Conservation (phyloP, 2,888 invertebrate genomes). For the Aproaerema taeniolella region DNA sequence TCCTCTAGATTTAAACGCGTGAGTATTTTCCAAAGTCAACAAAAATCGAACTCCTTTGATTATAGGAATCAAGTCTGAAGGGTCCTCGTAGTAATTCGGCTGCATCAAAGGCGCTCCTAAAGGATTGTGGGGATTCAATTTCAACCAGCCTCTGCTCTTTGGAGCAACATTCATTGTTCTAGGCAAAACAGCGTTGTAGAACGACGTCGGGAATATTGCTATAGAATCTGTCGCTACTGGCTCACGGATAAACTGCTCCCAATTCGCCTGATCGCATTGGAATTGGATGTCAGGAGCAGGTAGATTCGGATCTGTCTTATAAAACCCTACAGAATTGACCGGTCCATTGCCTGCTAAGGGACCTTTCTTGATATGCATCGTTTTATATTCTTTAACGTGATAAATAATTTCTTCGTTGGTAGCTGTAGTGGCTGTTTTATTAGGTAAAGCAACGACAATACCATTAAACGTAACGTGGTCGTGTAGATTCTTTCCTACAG, state of each 20-base stretch:
- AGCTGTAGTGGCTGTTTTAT: conserved; percentile 62
- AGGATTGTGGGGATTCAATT: conserved; percentile 81
- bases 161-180: conserved; percentile 78
- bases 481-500: conserved; percentile 56
- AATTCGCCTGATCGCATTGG: conserved; percentile 66
- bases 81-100: conserved; percentile 79
- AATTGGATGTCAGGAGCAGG: conserved; percentile 79
- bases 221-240: conserved; percentile 42
- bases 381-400: conserved; percentile 48
- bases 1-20: conserved; percentile 73
- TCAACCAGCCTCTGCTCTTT: conserved; percentile 78
- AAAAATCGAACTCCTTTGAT: conserved; percentile 78
- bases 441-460: conserved; percentile 69
- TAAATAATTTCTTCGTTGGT: conserved; percentile 45
- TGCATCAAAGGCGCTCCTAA: conserved; percentile 82
- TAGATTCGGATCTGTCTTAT: conserved; percentile 62
- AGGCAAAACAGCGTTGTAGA: conserved; percentile 76
- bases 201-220: conserved; percentile 68
- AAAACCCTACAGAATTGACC: conserved; percentile 73
- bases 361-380: conserved; percentile 42
- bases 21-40: conserved; percentile 73
- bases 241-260: conserved; percentile 69
- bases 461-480: conserved; percentile 61
- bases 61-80: conserved; percentile 77
- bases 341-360: conserved; percentile 75